phyloP scores from a whole-genome alignment of 2,113 vertebrate species.

The Tonatia bakeri region DNA sequence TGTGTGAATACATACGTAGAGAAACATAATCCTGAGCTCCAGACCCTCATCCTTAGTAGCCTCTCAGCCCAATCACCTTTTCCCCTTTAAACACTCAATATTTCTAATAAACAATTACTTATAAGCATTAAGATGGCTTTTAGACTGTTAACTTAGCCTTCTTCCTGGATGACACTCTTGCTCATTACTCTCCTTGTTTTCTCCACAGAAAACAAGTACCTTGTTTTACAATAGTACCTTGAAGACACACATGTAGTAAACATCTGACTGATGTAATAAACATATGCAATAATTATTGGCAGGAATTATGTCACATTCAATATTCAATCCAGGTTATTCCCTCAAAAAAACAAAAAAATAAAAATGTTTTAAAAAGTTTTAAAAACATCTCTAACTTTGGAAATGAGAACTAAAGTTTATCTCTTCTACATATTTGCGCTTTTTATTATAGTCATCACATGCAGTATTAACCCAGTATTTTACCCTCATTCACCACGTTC shows the following conservation, averaged over 20 bases:
- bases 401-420: conserved; percentile 2
- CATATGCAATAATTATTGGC: background rate
- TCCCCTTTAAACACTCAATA: background rate
- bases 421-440: background rate
- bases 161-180: background rate
- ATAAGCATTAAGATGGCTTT: background rate
- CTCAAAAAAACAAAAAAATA: background rate
- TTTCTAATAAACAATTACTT: background rate
- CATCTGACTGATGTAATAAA: background rate
- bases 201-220: background rate
- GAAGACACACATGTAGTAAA: background rate
- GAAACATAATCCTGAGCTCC: background rate
- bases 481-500: background rate
- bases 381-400: background rate
- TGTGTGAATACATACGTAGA: background rate
- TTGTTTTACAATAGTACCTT: background rate
- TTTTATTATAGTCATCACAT: background rate
- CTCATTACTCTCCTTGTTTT: background rate
- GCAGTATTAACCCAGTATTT: background rate
- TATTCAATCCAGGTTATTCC: background rate
- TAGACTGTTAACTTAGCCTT: background rate
- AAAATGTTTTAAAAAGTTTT: background rate
- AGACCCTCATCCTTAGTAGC: background rate
- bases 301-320: background rate
- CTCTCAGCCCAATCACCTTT: background rate